Evolutionary conservation across 2,797 vertebrate species (phyloP), one percentile per base, ranked within the genome.

Genomic region (Poecilia velifera): DNA sequence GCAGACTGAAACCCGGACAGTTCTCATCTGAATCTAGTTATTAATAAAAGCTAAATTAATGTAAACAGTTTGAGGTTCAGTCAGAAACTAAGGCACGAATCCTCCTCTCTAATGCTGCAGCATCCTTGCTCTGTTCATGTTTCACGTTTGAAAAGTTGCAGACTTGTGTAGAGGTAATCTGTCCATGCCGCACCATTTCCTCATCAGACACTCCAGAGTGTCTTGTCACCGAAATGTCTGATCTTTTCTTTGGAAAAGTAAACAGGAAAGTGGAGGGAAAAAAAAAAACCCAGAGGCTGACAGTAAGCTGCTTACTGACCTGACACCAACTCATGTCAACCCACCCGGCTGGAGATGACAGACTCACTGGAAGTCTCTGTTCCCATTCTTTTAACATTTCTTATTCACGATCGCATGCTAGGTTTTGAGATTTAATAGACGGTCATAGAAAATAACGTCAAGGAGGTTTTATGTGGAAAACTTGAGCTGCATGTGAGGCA

Each of bases 281-380:
- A 1, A 13, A 49, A 22, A 16, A 31, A 14, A 14, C 43, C n/a
- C 55, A 64, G 55, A 76, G 28, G 8, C 25, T 25, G n/a, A 64
- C 57, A 47, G 43, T 62, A 31, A 76, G 59, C 28, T 36, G 20
- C 28, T 76, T 36, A 64, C 43, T 76, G 74, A 76, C 57, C 74
- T 76, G 74, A 76, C 57, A 64, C 45, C 31, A 31, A 62, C 43
- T 46, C 13, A 72, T 72, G 68, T 72, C 68, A 72, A 46, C 43
- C 43, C 68, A 72, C 68, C 43, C 12, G 43, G 25, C 68, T 72
- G 68, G 68, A 76, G 59, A 34, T 76, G 43, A 64, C 5, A 36
- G 28, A 46, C 16, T 47, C 14, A 1, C 57, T 34, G 43, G 28
- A 28, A 76, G 43, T 36, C 57, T 47, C 39, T 16, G 43, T 47